Evolutionary conservation across 2,797 vertebrate species (phyloP).

Genomic region (Dicrostonyx torquatus): DNA sequence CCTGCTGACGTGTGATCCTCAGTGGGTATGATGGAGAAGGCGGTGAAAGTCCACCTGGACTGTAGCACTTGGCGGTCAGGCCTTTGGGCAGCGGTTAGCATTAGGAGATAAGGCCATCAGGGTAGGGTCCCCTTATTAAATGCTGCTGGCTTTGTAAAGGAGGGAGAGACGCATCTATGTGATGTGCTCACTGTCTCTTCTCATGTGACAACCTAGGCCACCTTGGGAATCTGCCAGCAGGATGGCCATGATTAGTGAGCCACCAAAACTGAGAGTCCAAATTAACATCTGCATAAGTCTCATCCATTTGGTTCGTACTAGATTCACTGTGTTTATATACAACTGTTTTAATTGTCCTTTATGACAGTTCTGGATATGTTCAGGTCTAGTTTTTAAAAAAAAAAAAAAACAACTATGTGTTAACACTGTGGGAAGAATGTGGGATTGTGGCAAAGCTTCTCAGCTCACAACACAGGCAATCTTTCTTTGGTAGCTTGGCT

Average conservation of each 20-base stretch:
- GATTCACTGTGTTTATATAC: background rate
- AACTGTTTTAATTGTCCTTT: slow-evolving; percentile 29
- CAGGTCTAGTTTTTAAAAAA: slow-evolving; percentile 48
- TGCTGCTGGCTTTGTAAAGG: background rate
- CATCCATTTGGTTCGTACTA: background rate
- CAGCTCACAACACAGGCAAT: slow-evolving; percentile 5
- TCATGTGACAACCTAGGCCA: background rate
- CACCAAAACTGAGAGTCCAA: background rate
- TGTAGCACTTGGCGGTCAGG: background rate
- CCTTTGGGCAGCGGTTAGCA: background rate
- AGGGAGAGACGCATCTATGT: background rate
- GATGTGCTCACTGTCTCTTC: background rate
- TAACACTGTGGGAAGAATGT: background rate
- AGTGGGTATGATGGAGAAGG: background rate
- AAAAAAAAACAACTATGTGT: background rate
- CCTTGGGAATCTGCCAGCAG: background rate
- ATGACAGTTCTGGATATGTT: slow-evolving; percentile 26
- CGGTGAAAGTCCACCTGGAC: background rate
- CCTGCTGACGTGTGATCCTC: background rate
- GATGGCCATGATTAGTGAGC: background rate
- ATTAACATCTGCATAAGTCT: background rate
- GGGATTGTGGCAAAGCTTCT: slow-evolving; percentile 10
- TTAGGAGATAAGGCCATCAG: background rate
- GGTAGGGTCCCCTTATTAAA: background rate
- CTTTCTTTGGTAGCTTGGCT: background rate